Conservation (phyloP, 2,888 invertebrate species). For the Pandemis heparana region DNA sequence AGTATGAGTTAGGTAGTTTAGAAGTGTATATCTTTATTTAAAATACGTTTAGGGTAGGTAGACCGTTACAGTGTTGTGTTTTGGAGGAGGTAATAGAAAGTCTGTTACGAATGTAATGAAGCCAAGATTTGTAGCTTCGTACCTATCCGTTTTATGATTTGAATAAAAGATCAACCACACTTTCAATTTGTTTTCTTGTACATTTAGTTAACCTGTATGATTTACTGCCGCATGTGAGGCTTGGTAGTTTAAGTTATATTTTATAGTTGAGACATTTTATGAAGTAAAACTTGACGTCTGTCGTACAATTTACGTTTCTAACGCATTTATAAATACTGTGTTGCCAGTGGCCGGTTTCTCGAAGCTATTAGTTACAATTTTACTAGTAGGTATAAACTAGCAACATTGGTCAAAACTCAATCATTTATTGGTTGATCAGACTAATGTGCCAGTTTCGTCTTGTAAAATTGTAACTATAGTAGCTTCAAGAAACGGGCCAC, state of each 20-base stretch:
- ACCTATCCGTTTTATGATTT: background rate
- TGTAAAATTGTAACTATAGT: too few relatives aligned
- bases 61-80: slow-evolving; percentile 14
- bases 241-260: background rate
- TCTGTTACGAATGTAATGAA: slow-evolving; percentile 37
- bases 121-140: slow-evolving; percentile 23
- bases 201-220: background rate
- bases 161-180: slow-evolving; percentile 5
- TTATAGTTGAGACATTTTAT: background rate
- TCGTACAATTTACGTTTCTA: background rate
- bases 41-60: too few relatives aligned
- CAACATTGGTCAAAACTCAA: too few relatives aligned
- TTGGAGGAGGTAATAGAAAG: slow-evolving; percentile 34
- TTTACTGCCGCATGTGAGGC: background rate
- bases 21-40: too few relatives aligned
- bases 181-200: background rate
- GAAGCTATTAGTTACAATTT: too few relatives aligned
- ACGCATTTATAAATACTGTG: background rate
- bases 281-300: background rate
- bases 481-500: too few relatives aligned
- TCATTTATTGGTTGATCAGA: too few relatives aligned
- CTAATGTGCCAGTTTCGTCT: too few relatives aligned
- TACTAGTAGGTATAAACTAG: too few relatives aligned
- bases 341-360: too few relatives aligned
- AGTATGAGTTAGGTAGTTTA: too few relatives aligned